Percentiles rank a stretch among this genome's conserved stretches.
phyloP scores from a whole-genome alignment of 1,140 invertebrate species.

The Eurosta solidaginis region DNA sequence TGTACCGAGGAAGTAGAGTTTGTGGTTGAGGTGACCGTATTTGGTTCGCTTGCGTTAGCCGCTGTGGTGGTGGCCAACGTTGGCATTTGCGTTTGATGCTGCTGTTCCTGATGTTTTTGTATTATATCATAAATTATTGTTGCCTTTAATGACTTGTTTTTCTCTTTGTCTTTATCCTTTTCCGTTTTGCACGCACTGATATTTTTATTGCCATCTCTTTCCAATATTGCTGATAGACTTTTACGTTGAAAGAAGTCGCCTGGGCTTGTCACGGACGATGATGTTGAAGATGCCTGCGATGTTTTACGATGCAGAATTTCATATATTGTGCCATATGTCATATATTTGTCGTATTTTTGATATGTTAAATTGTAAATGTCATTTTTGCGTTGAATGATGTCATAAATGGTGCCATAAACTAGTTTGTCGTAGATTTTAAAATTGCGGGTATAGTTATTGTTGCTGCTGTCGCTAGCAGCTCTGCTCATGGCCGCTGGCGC shows the following conservation, averaged over 20 bases:
- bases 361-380: conserved; percentile 55
- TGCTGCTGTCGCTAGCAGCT: neutral
- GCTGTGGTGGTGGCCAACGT: conserved; percentile 32
- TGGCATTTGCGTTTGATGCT: conserved; percentile 32
- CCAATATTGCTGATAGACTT: conserved; percentile 50
- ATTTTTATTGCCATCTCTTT: conserved; percentile 35
- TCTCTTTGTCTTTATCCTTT: conserved; percentile 24
- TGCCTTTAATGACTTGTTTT: conserved; percentile 30
- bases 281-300: conserved; percentile 32
- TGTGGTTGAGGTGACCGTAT: conserved; percentile 11
- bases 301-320: conserved; percentile 57
- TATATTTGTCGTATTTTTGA: conserved; percentile 59
- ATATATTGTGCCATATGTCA: conserved; percentile 60
- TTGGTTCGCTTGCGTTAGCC: conserved; percentile 6
- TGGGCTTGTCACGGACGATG: conserved; percentile 28
- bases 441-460: conserved; percentile 45
- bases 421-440: conserved; percentile 58
- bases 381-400: conserved; percentile 58
- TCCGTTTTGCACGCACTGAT: neutral
- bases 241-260: conserved; percentile 50
- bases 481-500: neutral
- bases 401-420: conserved; percentile 58
- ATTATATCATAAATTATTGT: conserved; percentile 55
- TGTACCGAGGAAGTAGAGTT: neutral
- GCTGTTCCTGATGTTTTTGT: conserved; percentile 43